Conservation (phyloP, 1,140 invertebrate species). For the Zaprionus camerounensis region DNA sequence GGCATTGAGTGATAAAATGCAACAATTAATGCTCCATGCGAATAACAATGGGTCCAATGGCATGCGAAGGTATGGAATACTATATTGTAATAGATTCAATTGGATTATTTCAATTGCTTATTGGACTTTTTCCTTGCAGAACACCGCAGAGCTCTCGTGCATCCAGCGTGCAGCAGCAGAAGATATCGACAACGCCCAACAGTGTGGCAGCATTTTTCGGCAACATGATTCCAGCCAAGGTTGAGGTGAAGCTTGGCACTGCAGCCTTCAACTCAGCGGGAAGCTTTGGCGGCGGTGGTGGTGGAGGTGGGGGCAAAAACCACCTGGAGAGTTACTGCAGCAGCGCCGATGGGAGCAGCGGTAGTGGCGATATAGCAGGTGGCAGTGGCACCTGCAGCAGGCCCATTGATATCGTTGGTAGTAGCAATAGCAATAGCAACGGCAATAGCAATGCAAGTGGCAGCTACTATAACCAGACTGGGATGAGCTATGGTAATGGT, state of each 20-base stretch:
- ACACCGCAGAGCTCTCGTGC: constrained; percentile 64
- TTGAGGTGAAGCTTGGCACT: constrained; percentile 76
- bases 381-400: constrained; percentile 50
- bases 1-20: constrained; percentile 66
- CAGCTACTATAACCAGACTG: constrained; percentile 47
- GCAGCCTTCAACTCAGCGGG: constrained; percentile 33
- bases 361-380: constrained; percentile 24
- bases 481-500: constrained; percentile 48
- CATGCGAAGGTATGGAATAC: constrained; percentile 43
- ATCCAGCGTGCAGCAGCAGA: constrained; percentile 58
- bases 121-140: constrained; percentile 19
- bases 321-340: constrained; percentile 64
- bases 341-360: constrained; percentile 63
- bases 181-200: constrained; percentile 62
- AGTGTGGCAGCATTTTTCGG: constrained; percentile 81
- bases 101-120: not conserved
- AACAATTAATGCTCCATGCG: constrained; percentile 59
- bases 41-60: constrained; percentile 54
- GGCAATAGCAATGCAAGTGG: constrained; percentile 44
- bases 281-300: not conserved
- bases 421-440: constrained; percentile 29
- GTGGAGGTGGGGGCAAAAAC: constrained; percentile 2
- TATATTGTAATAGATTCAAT: not conserved
- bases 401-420: constrained; percentile 74
- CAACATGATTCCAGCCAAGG: constrained; percentile 79